These are phyloP conservation scores for Gerris lacustris DNA, from an alignment of 2,888 invertebrate species.

Conservation along the genomic window DNA sequence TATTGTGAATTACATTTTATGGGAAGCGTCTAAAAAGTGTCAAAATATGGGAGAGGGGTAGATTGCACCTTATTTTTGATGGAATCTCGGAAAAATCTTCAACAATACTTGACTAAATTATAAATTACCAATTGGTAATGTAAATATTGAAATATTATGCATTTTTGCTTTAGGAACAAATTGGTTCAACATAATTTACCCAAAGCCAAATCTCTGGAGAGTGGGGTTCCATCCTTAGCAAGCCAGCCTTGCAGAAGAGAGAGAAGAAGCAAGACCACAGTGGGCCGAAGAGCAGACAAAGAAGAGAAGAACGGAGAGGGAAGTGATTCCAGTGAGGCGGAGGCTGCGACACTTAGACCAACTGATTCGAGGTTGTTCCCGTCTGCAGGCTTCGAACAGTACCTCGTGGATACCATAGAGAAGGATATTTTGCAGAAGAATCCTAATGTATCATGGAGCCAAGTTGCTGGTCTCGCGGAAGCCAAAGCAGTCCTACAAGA, in stretches of 20 bases:
- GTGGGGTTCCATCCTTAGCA: not conserved
- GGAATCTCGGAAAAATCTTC: too few relatives aligned
- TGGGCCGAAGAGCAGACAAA: constrained; percentile 8
- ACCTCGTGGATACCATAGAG: constrained; percentile 70
- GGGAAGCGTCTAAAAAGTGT: too few relatives aligned
- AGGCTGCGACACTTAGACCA: not conserved
- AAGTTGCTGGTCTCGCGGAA: constrained; percentile 59
- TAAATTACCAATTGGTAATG: too few relatives aligned
- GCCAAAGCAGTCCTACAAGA: constrained; percentile 69
- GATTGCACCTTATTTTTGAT: too few relatives aligned
- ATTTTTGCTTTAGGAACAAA: not conserved
- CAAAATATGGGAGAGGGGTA: too few relatives aligned
- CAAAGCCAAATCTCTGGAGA: constrained; percentile 37
- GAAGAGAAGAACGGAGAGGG: constrained; percentile 24
- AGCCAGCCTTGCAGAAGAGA: constrained; percentile 35
- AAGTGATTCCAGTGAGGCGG: constrained; percentile 30
- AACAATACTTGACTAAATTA: too few relatives aligned
- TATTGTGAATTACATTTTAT: too few relatives aligned
- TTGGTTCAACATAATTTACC: constrained; percentile 27
- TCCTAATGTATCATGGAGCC: constrained; percentile 67
- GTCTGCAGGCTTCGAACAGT: constrained; percentile 56
- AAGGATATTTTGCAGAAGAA: constrained; percentile 72
- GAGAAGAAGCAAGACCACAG: constrained; percentile 25
- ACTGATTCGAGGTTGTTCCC: constrained; percentile 44
- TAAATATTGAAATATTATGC: too few relatives aligned